Base-by-base conservation (phyloP, 1,140 invertebrate species). In the Pseudachorutes palmiensis region DNA sequence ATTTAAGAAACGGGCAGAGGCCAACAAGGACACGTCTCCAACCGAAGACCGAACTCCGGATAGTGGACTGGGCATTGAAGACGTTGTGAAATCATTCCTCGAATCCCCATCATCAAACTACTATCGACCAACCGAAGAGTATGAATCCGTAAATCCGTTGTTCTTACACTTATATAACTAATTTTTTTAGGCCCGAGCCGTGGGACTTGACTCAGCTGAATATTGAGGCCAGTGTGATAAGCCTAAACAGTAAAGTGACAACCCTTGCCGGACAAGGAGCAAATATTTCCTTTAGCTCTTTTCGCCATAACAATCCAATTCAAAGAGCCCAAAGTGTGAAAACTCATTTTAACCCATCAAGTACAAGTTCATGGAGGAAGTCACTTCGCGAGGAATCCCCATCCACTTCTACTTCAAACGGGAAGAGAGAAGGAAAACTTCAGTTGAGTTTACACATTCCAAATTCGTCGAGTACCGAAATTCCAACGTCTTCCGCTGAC, bases 141-240 rank as follows among this genome's bases (percentile, higher is more conserved):
- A 55, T 14, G 12, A 5, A 12, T 19, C 3, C 24, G 3, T 55
- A 55, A 55, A 16, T 55, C 24, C 24, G 12, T 14, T 19, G 51
- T 55, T 16, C 24, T 14, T 19, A 24, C 24, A 55, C 24, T 24
- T 55, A 55, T 14, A 14, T 12, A 55, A 55, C 24, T 24, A 12
- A 5, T 9, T 55, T 55, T 55, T 55, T 26, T 55, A 55, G 51
- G 75, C 88, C 88, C 0, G 90, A 94, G 76, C 91, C 91, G 0
- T 89, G 89, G 84, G 92, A 94, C 77, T 80, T 94, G 49, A 92
- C 89, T 0, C 86, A 92, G 72, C 76, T 94, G 19, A 95, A 95
- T 75, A 91, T 92, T 31, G 90, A 94, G 66, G 72, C 72, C 1
- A 71, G 69, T 59, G 60, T 73, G 32, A 73, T 73, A 9, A 73